phyloP scores from a whole-genome alignment of 2,888 invertebrate genomes.

The Osmoderma eremita region DNA sequence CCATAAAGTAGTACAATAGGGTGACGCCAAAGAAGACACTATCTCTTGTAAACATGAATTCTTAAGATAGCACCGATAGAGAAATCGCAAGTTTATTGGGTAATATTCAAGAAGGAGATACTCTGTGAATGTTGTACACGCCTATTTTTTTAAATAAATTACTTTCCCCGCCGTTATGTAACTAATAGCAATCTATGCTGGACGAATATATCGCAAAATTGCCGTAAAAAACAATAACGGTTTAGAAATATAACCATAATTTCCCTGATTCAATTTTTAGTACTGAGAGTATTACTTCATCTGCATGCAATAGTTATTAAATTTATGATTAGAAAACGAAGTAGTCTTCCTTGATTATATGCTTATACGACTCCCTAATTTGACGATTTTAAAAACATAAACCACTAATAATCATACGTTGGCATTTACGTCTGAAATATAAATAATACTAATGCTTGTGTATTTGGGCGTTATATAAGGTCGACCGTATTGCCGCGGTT shows the following conservation, averaged over 20 bases:
- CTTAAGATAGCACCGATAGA: neutral
- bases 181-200: neutral
- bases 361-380: too few relatives aligned
- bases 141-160: constrained; percentile 33
- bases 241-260: constrained; percentile 4
- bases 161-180: constrained; percentile 27
- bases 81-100: constrained; percentile 35
- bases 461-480: too few relatives aligned
- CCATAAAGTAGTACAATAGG: neutral
- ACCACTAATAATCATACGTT: neutral
- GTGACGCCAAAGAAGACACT: neutral
- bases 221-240: neutral
- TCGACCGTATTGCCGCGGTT: too few relatives aligned
- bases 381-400: neutral
- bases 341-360: too few relatives aligned
- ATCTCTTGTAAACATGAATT: neutral
- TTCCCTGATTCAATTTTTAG: neutral
- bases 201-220: constrained; percentile 5
- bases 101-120: constrained; percentile 20
- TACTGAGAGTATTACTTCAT: neutral
- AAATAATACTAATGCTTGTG: too few relatives aligned
- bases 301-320: neutral
- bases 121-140: constrained; percentile 4
- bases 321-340: too few relatives aligned
- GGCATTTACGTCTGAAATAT: too few relatives aligned